Base-by-base conservation (phyloP, 2,113 vertebrate species). In the Boleophthalmus pectinirostris region DNA sequence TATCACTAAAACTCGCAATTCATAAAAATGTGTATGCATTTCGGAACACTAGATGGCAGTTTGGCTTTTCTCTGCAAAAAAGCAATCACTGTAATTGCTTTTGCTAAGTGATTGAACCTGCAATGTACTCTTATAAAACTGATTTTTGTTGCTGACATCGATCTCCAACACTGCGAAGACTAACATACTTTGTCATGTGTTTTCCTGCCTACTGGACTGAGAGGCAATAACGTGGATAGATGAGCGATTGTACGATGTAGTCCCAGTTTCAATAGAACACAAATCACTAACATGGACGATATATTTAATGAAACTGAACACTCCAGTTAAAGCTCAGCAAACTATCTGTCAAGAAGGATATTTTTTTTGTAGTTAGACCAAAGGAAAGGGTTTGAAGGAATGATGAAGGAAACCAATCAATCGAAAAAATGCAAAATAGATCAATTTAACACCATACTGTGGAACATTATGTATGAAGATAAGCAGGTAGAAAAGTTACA, bases 31-130 rank as follows among this genome's bases (percentile, higher is more conserved):
- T 33, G 51, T 15, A 15, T 49, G 29, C 12, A 53, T 43, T 18
- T 70, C 20, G 66, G 38, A 77, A 85, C 86, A 82, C 87, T 82
- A 88, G 84, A 77, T 82, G 84, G 84, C 35, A 38, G 35, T 38
- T 38, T 38, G 35, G 35, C 35, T n/a, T 7, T 38, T 3, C 1
- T 38, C 35, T 38, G 35, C 35, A n/a, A 38, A 8, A 43, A 43
- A 43, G 7, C 84, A 69, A 29, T 70, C 15, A 33, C 18, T 70
- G 66, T 78, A 73, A 82, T 70, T 74, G 63, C 69, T 82, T 85
- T 80, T 74, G 47, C 15, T 18, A 15, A 65, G 51, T 70, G 43
- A 85, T 75, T 71, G 68, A 73, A 66, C 58, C 18, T 1, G 64
- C 8, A 43, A 10, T 10, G 38, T 57, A 53, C 47, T 45, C 74